Percentiles rank a stretch among this genome's conserved stretches.
Conservation (phyloP, 2,797 vertebrate genomes). For the Myotis pilosus region DNA sequence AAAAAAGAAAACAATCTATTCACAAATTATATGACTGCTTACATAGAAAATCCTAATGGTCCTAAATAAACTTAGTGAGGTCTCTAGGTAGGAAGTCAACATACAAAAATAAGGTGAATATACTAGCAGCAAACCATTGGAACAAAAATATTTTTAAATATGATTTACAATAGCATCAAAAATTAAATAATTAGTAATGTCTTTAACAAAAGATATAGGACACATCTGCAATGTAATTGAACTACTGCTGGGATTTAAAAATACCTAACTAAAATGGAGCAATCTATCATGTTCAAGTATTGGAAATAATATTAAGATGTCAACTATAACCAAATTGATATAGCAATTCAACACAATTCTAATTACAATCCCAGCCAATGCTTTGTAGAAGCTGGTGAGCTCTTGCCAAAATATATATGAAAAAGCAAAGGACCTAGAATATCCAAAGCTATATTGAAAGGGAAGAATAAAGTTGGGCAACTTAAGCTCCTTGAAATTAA, state of each 20-base stretch:
- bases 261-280: conserved; percentile 33
- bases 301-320: background rate
- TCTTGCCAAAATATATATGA: background rate
- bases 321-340: background rate
- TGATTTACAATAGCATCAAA: conserved; percentile 7
- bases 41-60: background rate
- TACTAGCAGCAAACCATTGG: background rate
- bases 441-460: background rate
- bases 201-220: background rate
- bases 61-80: background rate
- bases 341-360: background rate
- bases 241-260: background rate
- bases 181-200: background rate
- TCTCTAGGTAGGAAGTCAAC: background rate
- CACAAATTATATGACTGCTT: background rate
- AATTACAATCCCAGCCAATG: background rate
- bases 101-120: conserved; percentile 21
- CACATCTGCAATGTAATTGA: background rate
- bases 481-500: background rate
- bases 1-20: background rate
- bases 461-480: background rate
- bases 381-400: background rate
- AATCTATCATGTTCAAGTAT: background rate
- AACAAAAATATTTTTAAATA: background rate
- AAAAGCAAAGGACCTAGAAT: background rate